Percentiles rank a stretch among this genome's conserved stretches.
These are phyloP conservation scores for Hippocampus comes DNA, from an alignment of 2,113 vertebrate species.

Conservation along the genomic window DNA sequence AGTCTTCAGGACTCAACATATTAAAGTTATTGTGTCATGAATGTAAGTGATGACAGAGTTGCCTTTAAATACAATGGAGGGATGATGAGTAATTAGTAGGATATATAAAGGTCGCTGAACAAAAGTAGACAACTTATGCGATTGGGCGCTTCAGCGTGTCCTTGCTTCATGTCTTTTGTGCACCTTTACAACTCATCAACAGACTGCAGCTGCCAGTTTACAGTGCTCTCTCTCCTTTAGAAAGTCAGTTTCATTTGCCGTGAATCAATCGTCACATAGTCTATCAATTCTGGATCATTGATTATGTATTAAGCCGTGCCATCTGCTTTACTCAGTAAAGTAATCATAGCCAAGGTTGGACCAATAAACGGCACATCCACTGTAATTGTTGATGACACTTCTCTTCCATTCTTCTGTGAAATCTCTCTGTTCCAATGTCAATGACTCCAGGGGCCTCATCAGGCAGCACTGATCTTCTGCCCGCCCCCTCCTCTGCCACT, in stretches of 20 bases:
- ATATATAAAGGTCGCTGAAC: constrained; percentile 6
- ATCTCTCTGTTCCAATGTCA: constrained; percentile 25
- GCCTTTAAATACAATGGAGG: constrained; percentile 5
- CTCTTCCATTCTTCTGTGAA: constrained; percentile 13
- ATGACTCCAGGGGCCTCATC: constrained; percentile 84
- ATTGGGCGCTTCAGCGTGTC: constrained; percentile 6
- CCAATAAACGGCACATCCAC: constrained; percentile 30
- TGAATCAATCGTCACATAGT: constrained; percentile 60
- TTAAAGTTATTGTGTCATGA: constrained; percentile 29
- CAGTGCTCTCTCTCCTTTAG: constrained; percentile 27
- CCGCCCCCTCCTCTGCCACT: constrained; percentile 78
- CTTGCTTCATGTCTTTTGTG: constrained; percentile 3
- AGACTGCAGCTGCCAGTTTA: background rate
- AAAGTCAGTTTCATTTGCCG: constrained; percentile 57
- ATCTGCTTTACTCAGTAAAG: constrained; percentile 49
- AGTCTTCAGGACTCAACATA: constrained; percentile 3
- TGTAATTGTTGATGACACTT: constrained; percentile 52
- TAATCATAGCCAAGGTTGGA: constrained; percentile 63
- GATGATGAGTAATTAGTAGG: constrained; percentile 24
- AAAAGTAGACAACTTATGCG: constrained; percentile 7
- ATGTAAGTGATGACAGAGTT: constrained; percentile 32
- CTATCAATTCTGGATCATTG: constrained; percentile 50
- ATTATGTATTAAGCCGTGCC: constrained; percentile 59
- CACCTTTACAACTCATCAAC: constrained; percentile 6
- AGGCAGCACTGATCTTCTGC: constrained; percentile 91